Percentiles rank a stretch among this genome's conserved stretches.
phyloP scores from a whole-genome alignment of 2,797 vertebrate genomes.

The Gouania willdenowi region DNA sequence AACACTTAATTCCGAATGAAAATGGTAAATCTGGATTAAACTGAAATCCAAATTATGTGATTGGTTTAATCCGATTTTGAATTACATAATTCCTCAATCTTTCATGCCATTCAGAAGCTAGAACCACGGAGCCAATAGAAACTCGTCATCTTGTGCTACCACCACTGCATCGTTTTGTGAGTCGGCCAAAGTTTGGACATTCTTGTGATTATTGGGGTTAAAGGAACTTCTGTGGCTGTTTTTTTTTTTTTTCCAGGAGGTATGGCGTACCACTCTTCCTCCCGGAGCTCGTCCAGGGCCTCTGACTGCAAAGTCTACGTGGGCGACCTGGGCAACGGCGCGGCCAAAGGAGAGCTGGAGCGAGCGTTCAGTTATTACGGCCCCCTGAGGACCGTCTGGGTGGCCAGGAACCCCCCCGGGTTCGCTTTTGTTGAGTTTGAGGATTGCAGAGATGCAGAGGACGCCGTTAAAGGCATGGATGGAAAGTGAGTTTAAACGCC shows the following conservation, averaged over 20 bases:
- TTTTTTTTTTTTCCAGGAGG: neutral
- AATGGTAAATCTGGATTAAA: too few species aligned
- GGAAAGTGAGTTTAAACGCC: slow-evolving; percentile 77
- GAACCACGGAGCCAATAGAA: too few species aligned
- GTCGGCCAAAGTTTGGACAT: too few species aligned
- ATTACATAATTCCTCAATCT: too few species aligned
- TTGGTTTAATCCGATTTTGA: too few species aligned
- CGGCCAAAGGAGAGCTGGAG: slow-evolving; percentile 76
- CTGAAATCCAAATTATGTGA: too few species aligned
- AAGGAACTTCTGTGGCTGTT: too few species aligned
- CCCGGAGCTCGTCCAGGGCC: slow-evolving; percentile 69
- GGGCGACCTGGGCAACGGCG: slow-evolving; percentile 74
- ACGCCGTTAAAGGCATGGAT: slow-evolving; percentile 78
- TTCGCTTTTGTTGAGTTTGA: slow-evolving; percentile 81
- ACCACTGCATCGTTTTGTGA: too few species aligned
- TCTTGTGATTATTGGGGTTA: too few species aligned
- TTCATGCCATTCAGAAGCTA: too few species aligned
- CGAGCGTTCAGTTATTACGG: slow-evolving; percentile 77
- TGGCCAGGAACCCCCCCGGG: slow-evolving; percentile 76
- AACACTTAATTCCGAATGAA: too few species aligned
- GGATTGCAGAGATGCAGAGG: slow-evolving; percentile 75
- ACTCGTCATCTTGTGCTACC: too few species aligned
- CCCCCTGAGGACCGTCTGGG: slow-evolving; percentile 76
- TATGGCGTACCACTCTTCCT: slow-evolving; percentile 72
- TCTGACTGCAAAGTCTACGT: slow-evolving; percentile 78